Conservation (phyloP, 2,888 invertebrate species). For the Aphidius colemani region DNA sequence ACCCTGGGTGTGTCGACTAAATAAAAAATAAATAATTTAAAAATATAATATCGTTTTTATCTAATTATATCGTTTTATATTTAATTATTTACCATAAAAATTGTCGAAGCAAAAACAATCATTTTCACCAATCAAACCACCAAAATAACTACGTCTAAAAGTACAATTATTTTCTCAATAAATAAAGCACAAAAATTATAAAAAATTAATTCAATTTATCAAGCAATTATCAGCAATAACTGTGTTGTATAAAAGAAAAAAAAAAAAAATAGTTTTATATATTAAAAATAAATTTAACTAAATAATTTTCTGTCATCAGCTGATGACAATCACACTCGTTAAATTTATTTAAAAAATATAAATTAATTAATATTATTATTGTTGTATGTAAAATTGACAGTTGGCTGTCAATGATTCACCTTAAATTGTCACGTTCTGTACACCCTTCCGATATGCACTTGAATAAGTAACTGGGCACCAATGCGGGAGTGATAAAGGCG, state of each 20-base stretch:
- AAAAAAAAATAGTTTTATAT: too few relatives aligned
- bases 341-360: too few relatives aligned
- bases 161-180: not conserved
- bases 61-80: too few relatives aligned
- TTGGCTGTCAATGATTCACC: not conserved
- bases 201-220: not conserved
- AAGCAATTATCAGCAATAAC: too few relatives aligned
- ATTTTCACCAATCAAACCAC: conserved; percentile 26
- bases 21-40: not conserved
- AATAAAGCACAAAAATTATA: not conserved
- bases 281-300: too few relatives aligned
- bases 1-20: conserved; percentile 26
- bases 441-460: conserved; percentile 18
- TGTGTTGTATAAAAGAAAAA: too few relatives aligned
- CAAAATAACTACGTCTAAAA: not conserved
- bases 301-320: too few relatives aligned
- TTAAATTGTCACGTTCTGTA: not conserved
- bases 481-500: conserved; percentile 25
- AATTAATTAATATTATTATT: too few relatives aligned
- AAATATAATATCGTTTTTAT: too few relatives aligned
- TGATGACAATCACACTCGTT: too few relatives aligned
- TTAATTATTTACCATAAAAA: not conserved
- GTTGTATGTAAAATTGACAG: too few relatives aligned
- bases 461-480: conserved; percentile 26
- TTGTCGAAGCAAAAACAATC: conserved; percentile 9